Base-by-base conservation (phyloP, 2,797 vertebrate genomes). In the Psittacula echo region DNA sequence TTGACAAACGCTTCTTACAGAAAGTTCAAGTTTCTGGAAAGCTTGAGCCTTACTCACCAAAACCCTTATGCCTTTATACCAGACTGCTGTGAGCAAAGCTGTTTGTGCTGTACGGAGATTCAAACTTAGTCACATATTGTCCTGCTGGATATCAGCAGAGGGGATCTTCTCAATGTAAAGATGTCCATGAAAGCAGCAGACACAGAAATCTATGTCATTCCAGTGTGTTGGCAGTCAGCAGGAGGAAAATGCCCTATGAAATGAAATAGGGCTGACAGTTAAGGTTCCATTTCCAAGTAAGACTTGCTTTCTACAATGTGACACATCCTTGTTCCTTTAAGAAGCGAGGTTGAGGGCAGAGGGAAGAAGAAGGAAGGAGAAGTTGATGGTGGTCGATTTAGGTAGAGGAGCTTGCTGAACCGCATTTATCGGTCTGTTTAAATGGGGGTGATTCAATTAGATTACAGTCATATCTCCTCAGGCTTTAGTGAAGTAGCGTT, bases 251-350 rank as follows among this genome's bases (percentile, higher is more conserved):
- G 2, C 16, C 4, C 37, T 66, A 44, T 20, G 71, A 87, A 77
- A 71, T 0, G 0, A 47, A 78, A 80, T 6, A 50, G 26, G 30
- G 15, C n/a, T 93, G 50, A 39, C 60, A 68, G 44, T 94, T 87
- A 42, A 68, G n/a, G 93, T 95, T 97, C 92, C 51, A 80, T 89
- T 95, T 94, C 85, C 88, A 44, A 77, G 70, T 61, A 73, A 90
- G 54, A 82, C 39, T 64, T 93, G 34, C 78, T 96, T 77, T 94
- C 77, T 83, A 64, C 73, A 70, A 70, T 92, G 64, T 90, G 50
- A 79, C 54, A 76, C 50, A 16, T 96, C 8, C 15, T 76, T 82
- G 14, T 1, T 73, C 62, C 82, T 87, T 75, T 24, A 20, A 44
- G 53, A 88, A 42, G 29, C 1, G 13, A 8, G 15, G 22, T 8